phyloP scores from a whole-genome alignment of 2,888 invertebrate genomes.

The Catonia carolina region DNA sequence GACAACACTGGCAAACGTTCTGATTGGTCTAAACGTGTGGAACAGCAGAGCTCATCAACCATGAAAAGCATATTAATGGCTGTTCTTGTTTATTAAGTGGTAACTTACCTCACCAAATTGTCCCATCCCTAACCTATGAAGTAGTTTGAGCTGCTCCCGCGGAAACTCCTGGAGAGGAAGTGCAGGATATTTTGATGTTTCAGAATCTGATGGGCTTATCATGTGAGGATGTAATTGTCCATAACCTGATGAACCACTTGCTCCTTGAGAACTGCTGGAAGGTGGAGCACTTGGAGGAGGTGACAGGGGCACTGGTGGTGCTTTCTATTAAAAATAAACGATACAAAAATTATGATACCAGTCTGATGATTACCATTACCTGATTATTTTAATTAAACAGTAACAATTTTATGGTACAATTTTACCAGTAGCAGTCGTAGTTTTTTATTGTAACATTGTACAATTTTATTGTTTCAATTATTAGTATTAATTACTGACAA shows the following conservation, averaged over 20 bases:
- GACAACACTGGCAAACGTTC: too few relatives aligned
- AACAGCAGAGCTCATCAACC: too few relatives aligned
- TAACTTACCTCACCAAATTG: constrained; percentile 64
- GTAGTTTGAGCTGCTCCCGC: constrained; percentile 62
- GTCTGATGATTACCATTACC: background rate
- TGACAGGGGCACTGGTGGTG: constrained; percentile 41
- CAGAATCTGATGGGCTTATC: constrained; percentile 7
- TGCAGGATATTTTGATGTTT: constrained; percentile 3
- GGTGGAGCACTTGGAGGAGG: constrained; percentile 38
- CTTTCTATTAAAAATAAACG: constrained; percentile 28
- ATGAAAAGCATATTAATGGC: too few relatives aligned
- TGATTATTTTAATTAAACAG: background rate
- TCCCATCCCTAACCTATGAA: constrained; percentile 70
- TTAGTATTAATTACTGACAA: too few relatives aligned
- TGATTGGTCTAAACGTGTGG: too few relatives aligned
- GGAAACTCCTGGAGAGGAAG: constrained; percentile 52
- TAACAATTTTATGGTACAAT: too few relatives aligned
- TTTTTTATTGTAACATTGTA: too few relatives aligned
- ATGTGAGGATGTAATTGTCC: constrained; percentile 21
- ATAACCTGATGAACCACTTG: constrained; percentile 21
- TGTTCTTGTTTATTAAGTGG: too few relatives aligned
- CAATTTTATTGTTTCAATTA: too few relatives aligned
- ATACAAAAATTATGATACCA: background rate
- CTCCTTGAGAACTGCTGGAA: constrained; percentile 25
- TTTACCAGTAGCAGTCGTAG: too few relatives aligned